Percentiles rank a stretch among this genome's conserved stretches.
Evolutionary conservation across 2,797 vertebrate genomes (phyloP).

Genomic region (Acestrorhynchus altus): DNA sequence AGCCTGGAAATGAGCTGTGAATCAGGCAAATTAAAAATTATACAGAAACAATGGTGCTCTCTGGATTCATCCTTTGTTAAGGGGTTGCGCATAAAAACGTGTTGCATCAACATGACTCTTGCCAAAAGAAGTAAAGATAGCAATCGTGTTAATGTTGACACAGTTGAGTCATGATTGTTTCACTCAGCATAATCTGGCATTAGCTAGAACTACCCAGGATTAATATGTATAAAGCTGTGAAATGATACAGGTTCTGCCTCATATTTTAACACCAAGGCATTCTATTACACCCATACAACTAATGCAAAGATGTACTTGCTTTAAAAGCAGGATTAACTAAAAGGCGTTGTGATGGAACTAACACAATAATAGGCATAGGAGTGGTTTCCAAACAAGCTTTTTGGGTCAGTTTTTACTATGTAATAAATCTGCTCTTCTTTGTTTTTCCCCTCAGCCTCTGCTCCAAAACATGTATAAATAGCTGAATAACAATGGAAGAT

Average conservation of each 20-base stretch:
- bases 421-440: conserved; percentile 53
- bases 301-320: conserved; percentile 57
- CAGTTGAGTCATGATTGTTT: neutral
- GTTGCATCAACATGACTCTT: too few species aligned
- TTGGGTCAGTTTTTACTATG: conserved; percentile 58
- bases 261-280: neutral
- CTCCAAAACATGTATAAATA: conserved; percentile 61
- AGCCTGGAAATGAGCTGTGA: too few species aligned
- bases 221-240: neutral
- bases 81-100: too few species aligned
- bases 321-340: conserved; percentile 1
- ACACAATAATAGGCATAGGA: neutral
- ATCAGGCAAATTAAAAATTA: too few species aligned
- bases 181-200: too few species aligned
- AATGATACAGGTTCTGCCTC: neutral
- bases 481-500: conserved; percentile 36
- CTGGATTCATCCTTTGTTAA: too few species aligned
- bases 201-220: neutral
- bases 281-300: neutral
- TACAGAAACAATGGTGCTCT: too few species aligned
- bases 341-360: conserved; percentile 6
- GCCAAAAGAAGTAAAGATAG: too few species aligned
- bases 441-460: conserved; percentile 41
- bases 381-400: conserved; percentile 20
- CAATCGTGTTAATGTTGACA: too few species aligned